Base-by-base conservation (phyloP, 2,797 vertebrate species). In the Crocidura indochinensis region DNA sequence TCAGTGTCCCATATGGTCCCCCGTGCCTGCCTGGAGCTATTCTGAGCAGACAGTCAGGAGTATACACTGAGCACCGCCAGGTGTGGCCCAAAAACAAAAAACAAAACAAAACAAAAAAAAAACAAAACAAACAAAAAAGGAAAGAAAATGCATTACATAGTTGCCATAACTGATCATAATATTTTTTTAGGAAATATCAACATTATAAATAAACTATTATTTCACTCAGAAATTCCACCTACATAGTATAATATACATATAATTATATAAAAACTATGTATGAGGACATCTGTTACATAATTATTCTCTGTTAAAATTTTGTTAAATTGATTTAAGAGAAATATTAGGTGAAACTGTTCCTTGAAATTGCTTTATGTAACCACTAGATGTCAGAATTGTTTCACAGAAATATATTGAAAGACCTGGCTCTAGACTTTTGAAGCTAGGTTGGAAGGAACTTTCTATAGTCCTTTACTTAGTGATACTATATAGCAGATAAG, bases 371-470 rank as follows among this genome's bases (percentile, higher is more conserved):
- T 91, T 65, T 60, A 2, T 6, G 26, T 64, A 0, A 86, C 96
- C 96, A 94, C 92, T 95, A 97, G 96, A 93, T 96, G 96, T 90
- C 96, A 92, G 0, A 12, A 86, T 49, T 88, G 86, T 73, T 77
- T 56, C 77, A 88, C 53, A 92, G 49, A 92, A 91, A 93, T 68
- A 88, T 88, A 15, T 29, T 51, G 24, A 29, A 29, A 29, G 65
- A 7, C 10, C 12, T n/a, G n/a, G 15, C 7, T 68, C 12, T 29
- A 29, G 27, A 31, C 24, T 65, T 65, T 8, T 27, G 64, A 65
- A 65, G 27, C 10, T 60, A 68, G 78, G 49, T 14, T 82, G 60
- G 26, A 76, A 88, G 88, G 8, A 81, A 81, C 8, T 75, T 77
- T 47, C 44, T 17, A 53, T 8, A 24, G 7, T 44, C 27, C 4